Percentiles rank a stretch among this genome's conserved stretches.
Evolutionary conservation across 2,113 vertebrate genomes (phyloP).

Genomic region (Mugil cephalus): DNA sequence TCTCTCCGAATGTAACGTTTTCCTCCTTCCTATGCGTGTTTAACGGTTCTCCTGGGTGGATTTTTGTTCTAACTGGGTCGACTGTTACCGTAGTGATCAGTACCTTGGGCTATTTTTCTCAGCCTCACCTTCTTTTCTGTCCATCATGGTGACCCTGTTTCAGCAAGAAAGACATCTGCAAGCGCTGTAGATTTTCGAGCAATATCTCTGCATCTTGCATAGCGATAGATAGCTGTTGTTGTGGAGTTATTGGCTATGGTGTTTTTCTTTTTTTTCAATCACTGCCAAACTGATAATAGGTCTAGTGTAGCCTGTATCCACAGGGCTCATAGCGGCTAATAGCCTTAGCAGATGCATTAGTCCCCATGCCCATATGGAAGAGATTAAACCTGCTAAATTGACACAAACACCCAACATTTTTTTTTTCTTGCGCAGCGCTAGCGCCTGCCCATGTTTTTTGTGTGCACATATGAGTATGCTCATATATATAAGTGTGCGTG

Average conservation of each 20-base stretch:
- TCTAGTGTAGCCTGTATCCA: constrained; percentile 58
- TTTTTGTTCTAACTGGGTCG: constrained; percentile 64
- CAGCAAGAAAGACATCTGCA: background rate
- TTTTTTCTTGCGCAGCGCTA: constrained; percentile 18
- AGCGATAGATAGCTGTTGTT: constrained; percentile 22
- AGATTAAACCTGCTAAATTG: constrained; percentile 77
- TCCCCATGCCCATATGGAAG: constrained; percentile 75
- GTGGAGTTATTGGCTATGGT: constrained; percentile 37
- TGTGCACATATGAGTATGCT: background rate
- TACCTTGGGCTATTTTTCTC: constrained; percentile 37
- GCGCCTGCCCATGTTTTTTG: constrained; percentile 11
- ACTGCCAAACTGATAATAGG: constrained; percentile 62
- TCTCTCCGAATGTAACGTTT: background rate
- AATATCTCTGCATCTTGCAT: background rate
- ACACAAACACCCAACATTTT: constrained; percentile 47
- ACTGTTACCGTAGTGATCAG: constrained; percentile 37
- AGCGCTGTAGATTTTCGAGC: constrained; percentile 35
- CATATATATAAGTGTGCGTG: background rate
- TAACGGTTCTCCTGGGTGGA: constrained; percentile 28
- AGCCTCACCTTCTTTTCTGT: constrained; percentile 46
- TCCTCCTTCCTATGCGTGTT: background rate
- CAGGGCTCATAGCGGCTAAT: constrained; percentile 74
- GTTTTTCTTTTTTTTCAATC: constrained; percentile 55
- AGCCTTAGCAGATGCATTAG: constrained; percentile 78
- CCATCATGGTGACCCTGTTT: constrained; percentile 62